phyloP scores from a whole-genome alignment of 2,113 vertebrate genomes.

The Phalacrocorax aristotelis region DNA sequence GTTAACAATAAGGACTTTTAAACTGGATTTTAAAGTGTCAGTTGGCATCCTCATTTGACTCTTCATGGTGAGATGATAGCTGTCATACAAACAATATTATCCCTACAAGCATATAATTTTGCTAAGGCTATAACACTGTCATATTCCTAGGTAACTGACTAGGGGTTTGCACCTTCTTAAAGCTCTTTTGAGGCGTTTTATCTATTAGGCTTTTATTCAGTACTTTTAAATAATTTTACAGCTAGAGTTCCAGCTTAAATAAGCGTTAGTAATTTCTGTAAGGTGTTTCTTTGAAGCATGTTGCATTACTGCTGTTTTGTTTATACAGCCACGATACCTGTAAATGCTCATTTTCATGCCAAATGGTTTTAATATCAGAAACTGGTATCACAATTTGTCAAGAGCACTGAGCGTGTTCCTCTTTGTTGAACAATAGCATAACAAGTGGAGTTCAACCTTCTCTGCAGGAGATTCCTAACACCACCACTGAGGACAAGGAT shows the following conservation, averaged over 20 bases:
- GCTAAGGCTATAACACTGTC: background rate
- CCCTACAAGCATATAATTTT: background rate
- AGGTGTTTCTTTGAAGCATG: background rate
- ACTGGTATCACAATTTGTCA: background rate
- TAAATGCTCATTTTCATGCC: background rate
- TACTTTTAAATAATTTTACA: background rate
- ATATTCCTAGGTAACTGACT: background rate
- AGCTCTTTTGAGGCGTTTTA: background rate
- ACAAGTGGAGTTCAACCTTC: background rate
- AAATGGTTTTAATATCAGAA: background rate
- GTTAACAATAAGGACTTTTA: background rate
- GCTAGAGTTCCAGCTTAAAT: background rate
- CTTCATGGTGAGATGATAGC: background rate
- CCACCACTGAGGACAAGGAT: background rate
- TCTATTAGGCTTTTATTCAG: background rate
- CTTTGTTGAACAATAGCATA: background rate
- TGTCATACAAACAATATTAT: background rate
- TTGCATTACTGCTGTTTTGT: background rate
- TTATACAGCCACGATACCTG: background rate
- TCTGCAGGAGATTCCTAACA: background rate
- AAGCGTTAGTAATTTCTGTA: background rate
- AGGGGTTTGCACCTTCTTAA: accelerated
- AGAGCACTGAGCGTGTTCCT: background rate
- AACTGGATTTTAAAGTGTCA: background rate
- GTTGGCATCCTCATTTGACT: background rate